Conservation (phyloP, 2,797 vertebrate species). For the Tamandua tetradactyla region DNA sequence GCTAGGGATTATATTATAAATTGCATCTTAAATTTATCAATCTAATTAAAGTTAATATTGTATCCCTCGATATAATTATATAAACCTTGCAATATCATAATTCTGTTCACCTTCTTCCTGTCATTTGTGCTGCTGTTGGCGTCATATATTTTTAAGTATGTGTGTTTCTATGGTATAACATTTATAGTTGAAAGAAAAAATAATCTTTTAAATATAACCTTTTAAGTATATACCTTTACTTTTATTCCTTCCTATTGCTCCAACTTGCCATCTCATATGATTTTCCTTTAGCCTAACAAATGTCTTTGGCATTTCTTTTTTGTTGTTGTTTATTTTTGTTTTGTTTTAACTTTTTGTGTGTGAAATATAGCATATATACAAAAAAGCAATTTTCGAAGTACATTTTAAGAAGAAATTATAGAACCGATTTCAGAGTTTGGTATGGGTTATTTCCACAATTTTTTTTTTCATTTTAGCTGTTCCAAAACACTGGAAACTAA, state of each 20-base stretch:
- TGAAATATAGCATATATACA: too few relatives aligned
- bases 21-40: background rate
- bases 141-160: background rate
- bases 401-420: too few relatives aligned
- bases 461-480: too few relatives aligned
- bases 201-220: background rate
- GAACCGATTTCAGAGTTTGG: too few relatives aligned
- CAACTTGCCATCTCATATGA: background rate
- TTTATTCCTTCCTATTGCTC: background rate
- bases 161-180: background rate
- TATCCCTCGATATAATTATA: background rate
- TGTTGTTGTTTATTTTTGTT: too few relatives aligned
- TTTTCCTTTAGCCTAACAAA: conserved; percentile 41
- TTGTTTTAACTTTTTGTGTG: too few relatives aligned
- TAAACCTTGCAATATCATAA: background rate
- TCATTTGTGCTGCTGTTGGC: background rate
- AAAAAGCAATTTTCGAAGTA: too few relatives aligned
- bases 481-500: too few relatives aligned
- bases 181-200: background rate
- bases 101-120: background rate
- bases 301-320: background rate
- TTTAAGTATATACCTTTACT: background rate
- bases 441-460: too few relatives aligned
- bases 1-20: background rate
- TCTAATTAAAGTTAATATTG: background rate